Base-by-base conservation (phyloP, 2,797 vertebrate species). In the Ibycter americanus region DNA sequence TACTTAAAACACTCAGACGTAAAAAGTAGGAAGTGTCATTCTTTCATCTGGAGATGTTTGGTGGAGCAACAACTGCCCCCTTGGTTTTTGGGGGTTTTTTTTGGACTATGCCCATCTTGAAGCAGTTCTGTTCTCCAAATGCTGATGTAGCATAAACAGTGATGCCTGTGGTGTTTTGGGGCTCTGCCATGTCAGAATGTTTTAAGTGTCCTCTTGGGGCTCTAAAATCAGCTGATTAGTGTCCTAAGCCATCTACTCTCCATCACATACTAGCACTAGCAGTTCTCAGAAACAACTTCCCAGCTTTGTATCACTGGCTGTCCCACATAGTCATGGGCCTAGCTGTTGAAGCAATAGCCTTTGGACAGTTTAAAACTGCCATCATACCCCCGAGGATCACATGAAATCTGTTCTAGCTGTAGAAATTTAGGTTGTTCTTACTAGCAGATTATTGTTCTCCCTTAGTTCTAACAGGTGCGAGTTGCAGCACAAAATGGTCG, bases 191-290 rank as follows among this genome's bases (percentile, higher is more conserved):
- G 16, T 54, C 25, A 44, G 38, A 80, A 68, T 79, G 81, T 66
- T 51, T 2, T 22, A 56, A 25, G 23, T 42, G 32, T 55, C 27
- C 31, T n/a, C 36, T 85, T 77, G 29, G 51, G 15, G 20, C 46
- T 84, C 25, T 63, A 4, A 67, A 84, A 56, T 26, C 9, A 10
- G 11, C 36, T 72, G 36, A 27, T 56, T 4, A 27, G 9, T 27
- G 21, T 47, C 8, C 3, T 49, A 59, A 62, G 40, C 34, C 31
- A 44, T 47, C 25, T 12, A 4, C 15, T 65, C 22, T 68, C 32
- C 14, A 18, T 27, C 42, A 15, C 0, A 0, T 47, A 32, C 22
- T 19, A 40, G 44, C 63, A 26, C 18, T 5, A 56, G n/a, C 31
- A 44, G 31, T 17, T 90, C n/a, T 81, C 10, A 42, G 71, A 51